A percentile compares a stretch with the other conserved stretches of the same genome.
Conservation (phyloP, 2,113 vertebrate species). For the Cyrtonyx montezumae region DNA sequence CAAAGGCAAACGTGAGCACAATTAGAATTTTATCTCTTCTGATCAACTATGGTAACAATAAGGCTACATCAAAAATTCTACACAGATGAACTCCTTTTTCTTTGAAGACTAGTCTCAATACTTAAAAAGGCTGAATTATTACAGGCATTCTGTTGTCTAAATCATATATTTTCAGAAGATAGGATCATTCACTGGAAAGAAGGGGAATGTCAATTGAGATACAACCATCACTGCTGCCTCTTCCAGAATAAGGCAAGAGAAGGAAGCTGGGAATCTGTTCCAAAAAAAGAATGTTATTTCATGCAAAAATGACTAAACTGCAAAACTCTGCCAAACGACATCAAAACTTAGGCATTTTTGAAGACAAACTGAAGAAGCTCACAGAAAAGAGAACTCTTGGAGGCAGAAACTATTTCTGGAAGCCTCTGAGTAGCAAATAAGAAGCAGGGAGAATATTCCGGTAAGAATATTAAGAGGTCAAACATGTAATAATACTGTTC, state of each 20-base stretch:
- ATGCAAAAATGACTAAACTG: not conserved
- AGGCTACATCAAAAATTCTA: not conserved
- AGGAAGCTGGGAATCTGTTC: not conserved
- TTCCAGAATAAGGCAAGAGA: not conserved
- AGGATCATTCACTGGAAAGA: not conserved
- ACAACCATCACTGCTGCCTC: not conserved
- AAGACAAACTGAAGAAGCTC: not conserved
- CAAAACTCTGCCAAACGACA: not conserved
- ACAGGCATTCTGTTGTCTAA: not conserved
- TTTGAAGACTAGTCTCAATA: not conserved
- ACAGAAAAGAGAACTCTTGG: not conserved
- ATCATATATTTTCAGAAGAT: not conserved
- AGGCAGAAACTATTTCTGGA: not conserved
- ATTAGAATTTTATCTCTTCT: not conserved
- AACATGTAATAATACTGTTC: not conserved
- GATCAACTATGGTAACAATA: not conserved
- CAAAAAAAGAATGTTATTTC: not conserved
- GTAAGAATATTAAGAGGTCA: not conserved
- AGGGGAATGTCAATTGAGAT: not conserved
- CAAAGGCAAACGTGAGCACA: not conserved
- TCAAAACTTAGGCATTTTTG: not conserved
- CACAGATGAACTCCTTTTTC: not conserved
- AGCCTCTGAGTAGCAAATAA: not conserved
- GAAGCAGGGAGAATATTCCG: not conserved
- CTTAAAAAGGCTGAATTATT: not conserved